Conservation (phyloP, 2,113 vertebrate genomes). For the Zapus hudsonius region DNA sequence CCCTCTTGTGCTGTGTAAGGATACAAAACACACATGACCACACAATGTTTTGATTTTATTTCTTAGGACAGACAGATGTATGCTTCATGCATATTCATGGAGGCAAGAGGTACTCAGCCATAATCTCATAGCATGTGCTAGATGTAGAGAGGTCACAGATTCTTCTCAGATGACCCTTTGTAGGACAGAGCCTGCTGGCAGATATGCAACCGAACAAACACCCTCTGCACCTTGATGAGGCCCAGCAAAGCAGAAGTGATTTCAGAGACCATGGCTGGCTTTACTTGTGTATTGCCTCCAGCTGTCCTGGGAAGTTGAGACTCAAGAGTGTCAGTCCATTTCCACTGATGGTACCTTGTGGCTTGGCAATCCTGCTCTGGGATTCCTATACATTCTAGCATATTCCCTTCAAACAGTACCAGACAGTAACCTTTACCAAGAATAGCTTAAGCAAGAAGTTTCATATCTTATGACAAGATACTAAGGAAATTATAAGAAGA, state of each 20-base stretch:
- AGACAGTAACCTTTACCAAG: constrained; percentile 12
- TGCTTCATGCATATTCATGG: not conserved
- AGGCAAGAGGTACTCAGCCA: not conserved
- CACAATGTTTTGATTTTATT: constrained; percentile 19
- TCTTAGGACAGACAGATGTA: not conserved
- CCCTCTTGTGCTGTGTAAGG: not conserved
- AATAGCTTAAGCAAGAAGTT: not conserved
- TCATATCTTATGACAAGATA: constrained; percentile 12
- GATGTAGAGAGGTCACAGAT: not conserved
- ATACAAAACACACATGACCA: not conserved
- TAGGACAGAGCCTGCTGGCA: not conserved
- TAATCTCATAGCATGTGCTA: not conserved
- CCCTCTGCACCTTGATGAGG: not conserved
- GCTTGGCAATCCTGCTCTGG: not conserved
- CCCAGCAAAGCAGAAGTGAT: not conserved
- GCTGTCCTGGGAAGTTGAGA: not conserved
- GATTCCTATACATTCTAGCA: not conserved
- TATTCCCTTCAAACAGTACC: not conserved
- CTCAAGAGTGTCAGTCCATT: accelerated
- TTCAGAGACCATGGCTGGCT: not conserved
- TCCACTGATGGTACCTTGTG: not conserved
- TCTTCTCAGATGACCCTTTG: not conserved
- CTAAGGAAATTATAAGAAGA: not conserved
- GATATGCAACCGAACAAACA: not conserved
- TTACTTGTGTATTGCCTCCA: not conserved